Percentiles rank a stretch among this genome's conserved stretches.
These are phyloP conservation scores for Aphelocoma coerulescens DNA, from an alignment of 2,113 vertebrate species.

Conservation along the genomic window DNA sequence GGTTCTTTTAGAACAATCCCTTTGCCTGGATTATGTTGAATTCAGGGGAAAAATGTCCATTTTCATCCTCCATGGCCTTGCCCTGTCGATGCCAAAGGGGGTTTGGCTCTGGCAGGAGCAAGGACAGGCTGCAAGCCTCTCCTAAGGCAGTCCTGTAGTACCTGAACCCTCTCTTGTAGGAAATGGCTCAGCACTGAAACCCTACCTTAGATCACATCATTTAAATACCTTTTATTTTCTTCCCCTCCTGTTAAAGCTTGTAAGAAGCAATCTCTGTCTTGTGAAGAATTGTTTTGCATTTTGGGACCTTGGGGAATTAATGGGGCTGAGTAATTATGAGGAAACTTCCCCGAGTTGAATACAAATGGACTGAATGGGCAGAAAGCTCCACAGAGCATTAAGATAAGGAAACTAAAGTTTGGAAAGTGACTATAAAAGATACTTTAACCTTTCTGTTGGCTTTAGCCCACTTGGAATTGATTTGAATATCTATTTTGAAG, in stretches of 20 bases:
- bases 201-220: constrained; percentile 6
- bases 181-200: background rate
- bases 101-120: background rate
- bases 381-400: constrained; percentile 22
- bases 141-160: background rate
- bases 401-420: constrained; percentile 57
- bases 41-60: background rate
- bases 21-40: background rate
- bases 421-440: background rate
- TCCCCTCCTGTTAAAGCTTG: background rate
- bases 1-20: rapidly evolving
- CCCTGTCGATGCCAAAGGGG: background rate
- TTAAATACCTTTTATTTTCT: background rate
- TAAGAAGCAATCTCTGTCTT: constrained; percentile 51
- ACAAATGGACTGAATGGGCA: constrained; percentile 41
- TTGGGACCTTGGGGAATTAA: constrained; percentile 55
- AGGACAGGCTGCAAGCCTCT: background rate
- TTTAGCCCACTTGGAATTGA: constrained; percentile 46
- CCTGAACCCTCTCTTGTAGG: background rate
- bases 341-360: constrained; percentile 39
- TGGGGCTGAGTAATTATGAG: constrained; percentile 58
- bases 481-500: constrained; percentile 45
- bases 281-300: constrained; percentile 62
- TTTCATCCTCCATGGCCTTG: background rate
- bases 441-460: constrained; percentile 23